These are phyloP conservation scores for Hepsetus odoe DNA, from an alignment of 2,113 vertebrate species.

Conservation along the genomic window DNA sequence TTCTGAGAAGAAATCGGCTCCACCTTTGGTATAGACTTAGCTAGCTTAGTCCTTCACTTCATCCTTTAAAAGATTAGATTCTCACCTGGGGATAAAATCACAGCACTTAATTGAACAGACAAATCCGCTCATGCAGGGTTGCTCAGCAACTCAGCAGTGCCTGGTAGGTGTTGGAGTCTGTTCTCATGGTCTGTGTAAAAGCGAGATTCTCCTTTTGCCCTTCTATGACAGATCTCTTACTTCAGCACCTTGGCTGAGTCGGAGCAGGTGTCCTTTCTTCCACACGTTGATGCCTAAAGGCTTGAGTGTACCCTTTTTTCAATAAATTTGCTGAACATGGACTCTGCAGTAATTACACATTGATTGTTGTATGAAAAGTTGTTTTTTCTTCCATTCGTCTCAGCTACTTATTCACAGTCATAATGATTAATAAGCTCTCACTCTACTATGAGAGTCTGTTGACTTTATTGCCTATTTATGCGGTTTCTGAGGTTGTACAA, in stretches of 20 bases:
- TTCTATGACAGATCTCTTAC: neutral
- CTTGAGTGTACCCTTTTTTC: neutral
- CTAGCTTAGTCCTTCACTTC: neutral
- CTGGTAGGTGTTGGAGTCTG: neutral
- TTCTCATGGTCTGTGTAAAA: neutral
- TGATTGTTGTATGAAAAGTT: neutral
- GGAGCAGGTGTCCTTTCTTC: neutral
- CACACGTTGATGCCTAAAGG: neutral
- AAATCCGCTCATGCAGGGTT: conserved; percentile 38
- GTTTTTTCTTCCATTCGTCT: neutral
- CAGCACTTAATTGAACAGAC: conserved; percentile 40
- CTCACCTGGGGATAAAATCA: conserved; percentile 39
- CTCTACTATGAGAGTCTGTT: neutral
- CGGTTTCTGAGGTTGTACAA: neutral
- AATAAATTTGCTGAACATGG: neutral
- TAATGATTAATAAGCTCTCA: neutral
- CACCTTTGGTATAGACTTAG: conserved; percentile 17
- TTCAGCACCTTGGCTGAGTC: neutral
- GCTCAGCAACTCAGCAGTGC: conserved; percentile 21
- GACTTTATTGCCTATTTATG: neutral
- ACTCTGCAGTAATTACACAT: neutral
- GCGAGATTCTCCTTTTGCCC: neutral
- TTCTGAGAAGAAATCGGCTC: neutral
- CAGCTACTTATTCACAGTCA: neutral
- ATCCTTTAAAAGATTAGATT: conserved; percentile 45